Conservation (phyloP, 2,888 invertebrate genomes). For the Dicyrtoma fusca region DNA sequence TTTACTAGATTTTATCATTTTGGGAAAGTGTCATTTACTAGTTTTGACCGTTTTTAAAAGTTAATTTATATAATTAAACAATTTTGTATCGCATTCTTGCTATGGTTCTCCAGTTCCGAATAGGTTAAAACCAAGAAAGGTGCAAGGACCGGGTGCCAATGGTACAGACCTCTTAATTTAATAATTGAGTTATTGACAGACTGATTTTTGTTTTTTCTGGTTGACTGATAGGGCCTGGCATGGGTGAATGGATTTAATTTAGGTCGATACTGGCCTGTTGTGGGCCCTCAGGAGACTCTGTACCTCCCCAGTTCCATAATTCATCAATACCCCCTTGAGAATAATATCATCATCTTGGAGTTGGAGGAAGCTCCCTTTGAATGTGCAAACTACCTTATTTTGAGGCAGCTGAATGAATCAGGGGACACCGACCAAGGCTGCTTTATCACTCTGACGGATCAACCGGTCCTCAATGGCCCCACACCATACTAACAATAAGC, state of each 20-base stretch:
- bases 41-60: too few relatives aligned
- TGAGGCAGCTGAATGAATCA: constrained; percentile 1
- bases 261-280: constrained; percentile 65
- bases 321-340: constrained; percentile 40
- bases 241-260: constrained; percentile 63
- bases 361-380: constrained; percentile 46
- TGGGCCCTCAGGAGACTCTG: constrained; percentile 64
- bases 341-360: constrained; percentile 51
- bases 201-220: too few relatives aligned
- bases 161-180: too few relatives aligned
- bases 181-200: too few relatives aligned
- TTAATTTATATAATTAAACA: too few relatives aligned
- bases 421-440: constrained; percentile 31
- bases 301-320: constrained; percentile 57
- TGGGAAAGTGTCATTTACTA: too few relatives aligned
- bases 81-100: too few relatives aligned
- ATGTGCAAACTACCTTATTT: constrained; percentile 21
- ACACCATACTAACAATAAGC: constrained; percentile 43
- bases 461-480: constrained; percentile 44
- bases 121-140: too few relatives aligned
- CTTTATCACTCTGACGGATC: constrained; percentile 45
- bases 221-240: constrained; percentile 62
- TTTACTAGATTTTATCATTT: too few relatives aligned
- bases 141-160: too few relatives aligned
- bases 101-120: too few relatives aligned